phyloP scores from a whole-genome alignment of 2,797 vertebrate genomes.

The Avahi laniger region DNA sequence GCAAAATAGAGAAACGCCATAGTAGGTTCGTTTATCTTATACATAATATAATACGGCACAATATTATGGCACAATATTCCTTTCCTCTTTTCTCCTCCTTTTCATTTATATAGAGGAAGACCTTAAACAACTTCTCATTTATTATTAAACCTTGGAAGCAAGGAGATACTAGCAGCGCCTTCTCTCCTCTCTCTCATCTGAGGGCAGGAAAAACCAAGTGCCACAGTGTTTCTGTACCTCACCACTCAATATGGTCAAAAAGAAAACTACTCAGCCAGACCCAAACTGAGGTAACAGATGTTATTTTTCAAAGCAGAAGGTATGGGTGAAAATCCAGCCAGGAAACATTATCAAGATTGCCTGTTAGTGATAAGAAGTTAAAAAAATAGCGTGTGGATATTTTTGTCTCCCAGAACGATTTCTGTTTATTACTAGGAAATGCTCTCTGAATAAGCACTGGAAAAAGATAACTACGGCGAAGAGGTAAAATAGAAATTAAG shows the following conservation, averaged over 20 bases:
- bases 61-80: background rate
- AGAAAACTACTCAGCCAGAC: slow-evolving; percentile 12
- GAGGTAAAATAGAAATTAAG: background rate
- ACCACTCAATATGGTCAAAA: background rate
- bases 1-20: background rate
- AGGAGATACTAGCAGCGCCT: background rate
- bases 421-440: background rate
- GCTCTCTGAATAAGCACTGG: background rate
- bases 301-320: slow-evolving; percentile 16
- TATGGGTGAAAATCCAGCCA: slow-evolving; percentile 23
- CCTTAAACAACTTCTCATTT: background rate
- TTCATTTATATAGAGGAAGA: background rate
- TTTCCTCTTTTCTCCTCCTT: background rate
- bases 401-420: background rate
- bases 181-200: background rate
- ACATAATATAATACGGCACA: background rate
- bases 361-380: slow-evolving; percentile 40
- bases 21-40: background rate
- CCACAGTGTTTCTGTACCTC: background rate
- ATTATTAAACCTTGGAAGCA: background rate
- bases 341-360: slow-evolving; percentile 9
- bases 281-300: slow-evolving; percentile 43
- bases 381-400: background rate
- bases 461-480: background rate
- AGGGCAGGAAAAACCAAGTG: background rate